Evolutionary conservation across 1,140 invertebrate species (phyloP).

Genomic region (Elymnias hypermnestra): DNA sequence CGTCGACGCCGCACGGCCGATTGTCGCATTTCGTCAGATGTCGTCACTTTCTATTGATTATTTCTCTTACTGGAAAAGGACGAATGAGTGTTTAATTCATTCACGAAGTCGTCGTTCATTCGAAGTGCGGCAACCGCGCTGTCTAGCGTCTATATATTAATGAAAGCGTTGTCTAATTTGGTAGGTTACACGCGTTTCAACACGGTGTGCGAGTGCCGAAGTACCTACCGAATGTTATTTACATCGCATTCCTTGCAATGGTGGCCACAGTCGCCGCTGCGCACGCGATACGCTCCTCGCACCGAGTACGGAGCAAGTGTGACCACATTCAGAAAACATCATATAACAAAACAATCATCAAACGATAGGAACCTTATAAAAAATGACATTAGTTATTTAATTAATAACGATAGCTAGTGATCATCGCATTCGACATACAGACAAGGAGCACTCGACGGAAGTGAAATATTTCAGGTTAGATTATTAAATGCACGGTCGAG

Average conservation of each 20-base stretch:
- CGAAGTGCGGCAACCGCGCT: no score
- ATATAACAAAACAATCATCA: constrained; percentile 65
- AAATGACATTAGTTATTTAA: constrained; percentile 61
- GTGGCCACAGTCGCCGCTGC: constrained; percentile 51
- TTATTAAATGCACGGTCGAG: no score
- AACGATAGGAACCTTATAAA: constrained; percentile 59
- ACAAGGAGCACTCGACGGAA: constrained; percentile 5
- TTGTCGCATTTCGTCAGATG: no score
- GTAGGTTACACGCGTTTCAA: constrained; percentile 51
- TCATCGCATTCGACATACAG: constrained; percentile 20
- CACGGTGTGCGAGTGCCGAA: constrained; percentile 45
- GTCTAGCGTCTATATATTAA: no score
- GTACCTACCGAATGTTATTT: constrained; percentile 68
- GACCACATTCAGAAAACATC: constrained; percentile 47
- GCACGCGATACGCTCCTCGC: no score
- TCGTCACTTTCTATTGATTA: no score
- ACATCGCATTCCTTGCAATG: constrained; percentile 63
- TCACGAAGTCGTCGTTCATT: no score
- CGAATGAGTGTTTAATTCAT: no score
- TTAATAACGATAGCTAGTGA: constrained; percentile 42
- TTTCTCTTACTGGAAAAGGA: no score
- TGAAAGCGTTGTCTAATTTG: constrained; percentile 37
- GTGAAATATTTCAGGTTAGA: background rate
- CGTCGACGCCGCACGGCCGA: no score
- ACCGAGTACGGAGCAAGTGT: no score